phyloP scores from a whole-genome alignment of 2,888 invertebrate species.

The Strigamia crassipes region DNA sequence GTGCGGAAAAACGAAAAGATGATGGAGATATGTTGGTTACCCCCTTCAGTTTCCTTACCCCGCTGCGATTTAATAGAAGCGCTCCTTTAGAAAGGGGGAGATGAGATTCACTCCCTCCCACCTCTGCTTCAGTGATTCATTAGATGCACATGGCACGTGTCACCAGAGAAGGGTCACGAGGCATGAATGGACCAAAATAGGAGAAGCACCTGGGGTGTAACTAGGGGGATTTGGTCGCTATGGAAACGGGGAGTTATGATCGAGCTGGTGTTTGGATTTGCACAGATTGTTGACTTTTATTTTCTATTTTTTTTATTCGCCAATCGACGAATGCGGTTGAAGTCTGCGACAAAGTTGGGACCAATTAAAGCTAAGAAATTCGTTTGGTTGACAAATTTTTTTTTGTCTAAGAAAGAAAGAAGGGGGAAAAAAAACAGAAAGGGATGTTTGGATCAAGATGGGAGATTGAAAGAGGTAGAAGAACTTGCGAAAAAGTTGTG shows the following conservation, averaged over 20 bases:
- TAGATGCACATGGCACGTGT: conserved; percentile 39
- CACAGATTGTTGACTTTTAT: background rate
- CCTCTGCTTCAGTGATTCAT: conserved; percentile 7
- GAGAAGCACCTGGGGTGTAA: conserved; percentile 29
- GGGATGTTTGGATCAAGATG: background rate
- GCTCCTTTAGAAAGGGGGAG: conserved; percentile 2
- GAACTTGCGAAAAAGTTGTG: background rate
- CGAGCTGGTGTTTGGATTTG: background rate
- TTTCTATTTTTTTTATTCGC: background rate
- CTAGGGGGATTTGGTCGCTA: background rate
- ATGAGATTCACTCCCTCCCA: background rate
- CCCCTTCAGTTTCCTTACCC: background rate
- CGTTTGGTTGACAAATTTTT: background rate
- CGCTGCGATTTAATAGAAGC: conserved; percentile 30
- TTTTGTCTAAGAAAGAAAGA: background rate
- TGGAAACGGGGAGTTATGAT: background rate
- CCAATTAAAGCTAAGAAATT: too few species aligned
- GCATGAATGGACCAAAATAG: conserved; percentile 42
- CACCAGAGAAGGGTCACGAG: conserved; percentile 24
- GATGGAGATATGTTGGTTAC: conserved; percentile 31
- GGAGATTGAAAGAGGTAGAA: conserved; percentile 22
- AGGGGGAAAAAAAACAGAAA: background rate
- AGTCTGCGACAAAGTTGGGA: too few species aligned
- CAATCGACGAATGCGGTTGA: background rate
- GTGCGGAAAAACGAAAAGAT: background rate